These are phyloP conservation scores for Apis florea DNA, from an alignment of 1,140 invertebrate species.

Conservation along the genomic window DNA sequence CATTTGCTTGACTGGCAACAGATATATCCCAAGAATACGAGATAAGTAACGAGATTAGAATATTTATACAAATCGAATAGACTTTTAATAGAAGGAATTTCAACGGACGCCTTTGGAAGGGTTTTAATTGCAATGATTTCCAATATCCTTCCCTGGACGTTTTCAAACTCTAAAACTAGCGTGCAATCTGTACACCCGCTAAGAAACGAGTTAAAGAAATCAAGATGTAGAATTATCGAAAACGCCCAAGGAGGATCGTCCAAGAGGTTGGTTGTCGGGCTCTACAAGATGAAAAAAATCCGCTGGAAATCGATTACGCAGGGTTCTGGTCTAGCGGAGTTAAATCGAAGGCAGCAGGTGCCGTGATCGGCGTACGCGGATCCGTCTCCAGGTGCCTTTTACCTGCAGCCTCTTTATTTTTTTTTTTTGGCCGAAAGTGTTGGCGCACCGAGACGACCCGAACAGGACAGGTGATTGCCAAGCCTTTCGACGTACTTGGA, in stretches of 20 bases:
- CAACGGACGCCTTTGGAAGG: no score
- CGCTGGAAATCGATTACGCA: background rate
- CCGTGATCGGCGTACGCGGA: background rate
- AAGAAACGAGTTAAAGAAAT: background rate
- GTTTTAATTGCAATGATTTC: no score
- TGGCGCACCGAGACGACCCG: conserved; percentile 15
- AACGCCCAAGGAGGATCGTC: background rate
- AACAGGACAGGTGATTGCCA: background rate
- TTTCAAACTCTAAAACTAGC: no score
- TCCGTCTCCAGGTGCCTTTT: conserved; percentile 1
- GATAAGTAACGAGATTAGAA: no score
- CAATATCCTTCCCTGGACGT: no score
- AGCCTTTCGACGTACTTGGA: conserved; percentile 8
- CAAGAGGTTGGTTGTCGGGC: background rate
- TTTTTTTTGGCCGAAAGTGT: background rate
- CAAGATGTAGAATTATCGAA: background rate
- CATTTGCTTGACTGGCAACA: no score
- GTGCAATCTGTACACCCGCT: no score
- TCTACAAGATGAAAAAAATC: background rate
- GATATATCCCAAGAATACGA: no score
- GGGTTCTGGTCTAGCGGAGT: conserved; percentile 26
- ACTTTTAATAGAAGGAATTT: no score
- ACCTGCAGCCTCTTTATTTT: conserved; percentile 7
- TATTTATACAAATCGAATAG: no score
- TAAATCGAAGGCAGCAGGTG: conserved; percentile 29